A percentile compares a stretch with the other conserved stretches of the same genome.
Evolutionary conservation across 2,797 vertebrate genomes (phyloP).

Genomic region (Etheostoma nigrum): DNA sequence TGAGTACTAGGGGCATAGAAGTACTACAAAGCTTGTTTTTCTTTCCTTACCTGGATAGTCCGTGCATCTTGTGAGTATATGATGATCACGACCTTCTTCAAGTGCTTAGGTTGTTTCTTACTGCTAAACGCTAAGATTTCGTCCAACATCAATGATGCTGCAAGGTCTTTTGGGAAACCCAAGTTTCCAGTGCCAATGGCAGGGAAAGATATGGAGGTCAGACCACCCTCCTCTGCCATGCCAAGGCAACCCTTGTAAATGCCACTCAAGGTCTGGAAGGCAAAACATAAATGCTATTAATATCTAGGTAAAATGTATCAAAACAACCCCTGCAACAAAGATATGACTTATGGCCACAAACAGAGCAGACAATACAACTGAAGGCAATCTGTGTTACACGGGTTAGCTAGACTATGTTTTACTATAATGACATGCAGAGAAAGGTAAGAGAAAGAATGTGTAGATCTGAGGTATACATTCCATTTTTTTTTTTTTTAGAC

Average conservation of each 20-base stretch:
- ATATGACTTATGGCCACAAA: neutral
- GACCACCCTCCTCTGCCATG: constrained; percentile 77
- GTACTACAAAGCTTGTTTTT: neutral
- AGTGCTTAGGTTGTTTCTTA: constrained; percentile 63
- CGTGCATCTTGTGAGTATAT: constrained; percentile 81
- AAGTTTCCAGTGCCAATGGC: constrained; percentile 92
- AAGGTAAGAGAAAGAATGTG: neutral
- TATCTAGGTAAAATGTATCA: neutral
- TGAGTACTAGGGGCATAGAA: too few relatives aligned
- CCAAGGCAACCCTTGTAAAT: constrained; percentile 84
- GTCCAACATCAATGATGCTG: constrained; percentile 86
- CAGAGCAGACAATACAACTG: neutral
- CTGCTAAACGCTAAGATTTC: constrained; percentile 84
- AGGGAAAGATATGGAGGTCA: constrained; percentile 89
- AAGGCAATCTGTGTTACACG: neutral
- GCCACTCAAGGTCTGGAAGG: constrained; percentile 79
- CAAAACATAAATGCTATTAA: constrained; percentile 27
- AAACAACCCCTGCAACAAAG: neutral
- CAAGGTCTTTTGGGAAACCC: constrained; percentile 85
- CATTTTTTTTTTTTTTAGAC: neutral
- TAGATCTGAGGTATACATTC: neutral
- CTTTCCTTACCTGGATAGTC: constrained; percentile 85
- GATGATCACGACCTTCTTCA: constrained; percentile 86
- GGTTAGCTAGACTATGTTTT: neutral
- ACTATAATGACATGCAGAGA: neutral